Evolutionary conservation across 2,113 vertebrate species (phyloP), one percentile per base, ranked within the genome.

Genomic region (Alouatta palliata): DNA sequence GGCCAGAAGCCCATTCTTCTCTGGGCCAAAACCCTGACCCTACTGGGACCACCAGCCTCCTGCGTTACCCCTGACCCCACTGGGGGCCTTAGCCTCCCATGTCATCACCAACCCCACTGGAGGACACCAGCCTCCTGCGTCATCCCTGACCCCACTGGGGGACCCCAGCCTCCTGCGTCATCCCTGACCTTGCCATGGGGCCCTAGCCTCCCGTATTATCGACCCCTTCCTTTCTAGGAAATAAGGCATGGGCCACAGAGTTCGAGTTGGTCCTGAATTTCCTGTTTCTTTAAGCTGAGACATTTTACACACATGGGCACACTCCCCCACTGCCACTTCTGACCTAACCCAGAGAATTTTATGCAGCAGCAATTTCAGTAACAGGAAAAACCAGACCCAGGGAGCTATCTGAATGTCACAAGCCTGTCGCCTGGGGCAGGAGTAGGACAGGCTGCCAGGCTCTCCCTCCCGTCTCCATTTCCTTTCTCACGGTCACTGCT

Each of bases 351-450:
- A 40, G 77, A 86, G 61, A 77, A 54, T 0, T 70, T 32, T 70
- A 7, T 10, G 30, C 87, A 43, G 45, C 66, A 66, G 81, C 54
- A 56, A 49, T 66, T 58, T 79, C 68, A 54, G 43, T 30, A 79
- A 81, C 93, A 91, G 93, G 97, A 89, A 95, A 97, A 95, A 95
- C 93, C 80, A 86, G 97, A 45, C 83, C 54, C 32, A 32, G 54
- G 73, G 56, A 77, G 66, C 58, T 21, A 19, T 20, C 71, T 32
- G 76, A 25, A 23, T 7, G 81, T 49, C 71, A 13, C 90, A 7
- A 8, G 79, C 70, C 19, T 19, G 6, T 58, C 73, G 80, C 68
- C 75, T 1, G 1, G 11, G 80, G 61, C 81, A 68, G 91, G 52
- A 77, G 45, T 17, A 16, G 8, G 30, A 32, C 56, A 9, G 49